These are phyloP conservation scores for Dufourea novaeangliae DNA, from an alignment of 1,140 invertebrate genomes.

Conservation along the genomic window DNA sequence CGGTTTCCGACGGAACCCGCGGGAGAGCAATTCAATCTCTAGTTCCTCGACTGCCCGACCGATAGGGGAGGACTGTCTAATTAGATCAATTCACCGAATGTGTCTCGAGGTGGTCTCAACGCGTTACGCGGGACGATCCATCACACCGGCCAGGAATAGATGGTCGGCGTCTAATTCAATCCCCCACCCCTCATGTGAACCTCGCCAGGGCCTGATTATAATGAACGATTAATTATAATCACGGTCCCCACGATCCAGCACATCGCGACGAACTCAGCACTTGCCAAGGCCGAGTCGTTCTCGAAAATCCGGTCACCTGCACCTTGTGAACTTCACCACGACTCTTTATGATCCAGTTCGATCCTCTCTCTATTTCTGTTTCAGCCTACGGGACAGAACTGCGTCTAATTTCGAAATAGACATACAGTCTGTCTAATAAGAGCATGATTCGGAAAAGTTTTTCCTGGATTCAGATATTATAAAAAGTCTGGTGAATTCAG, in stretches of 20 bases:
- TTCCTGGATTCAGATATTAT: too few species aligned
- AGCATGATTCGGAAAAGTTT: too few species aligned
- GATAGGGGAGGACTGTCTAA: conserved; percentile 52
- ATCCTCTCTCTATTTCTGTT: conserved; percentile 35
- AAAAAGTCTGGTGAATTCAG: too few species aligned
- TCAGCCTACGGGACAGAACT: conserved; percentile 11
- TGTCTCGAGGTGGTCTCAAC: conserved; percentile 27
- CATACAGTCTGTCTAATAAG: too few species aligned
- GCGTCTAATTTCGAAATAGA: conserved; percentile 40
- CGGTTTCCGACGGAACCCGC: conserved; percentile 1
- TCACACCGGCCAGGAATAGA: conserved; percentile 15
- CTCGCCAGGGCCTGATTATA: not conserved
- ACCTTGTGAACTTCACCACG: conserved; percentile 20
- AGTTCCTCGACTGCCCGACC: not conserved
- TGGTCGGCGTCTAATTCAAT: conserved; percentile 38
- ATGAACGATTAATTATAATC: conserved; percentile 42
- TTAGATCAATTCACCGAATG: conserved; percentile 55
- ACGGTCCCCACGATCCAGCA: not conserved
- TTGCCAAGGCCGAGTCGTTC: not conserved
- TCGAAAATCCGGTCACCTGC: not conserved
- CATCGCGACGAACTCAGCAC: too few species aligned
- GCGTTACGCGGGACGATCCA: conserved; percentile 42
- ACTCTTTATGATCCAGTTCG: conserved; percentile 40
- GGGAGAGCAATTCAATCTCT: conserved; percentile 50
- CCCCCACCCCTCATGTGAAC: not conserved